A percentile compares a stretch with the other conserved stretches of the same genome.
phyloP scores from a whole-genome alignment of 1,140 invertebrate genomes.

The Plutomurus gul region DNA sequence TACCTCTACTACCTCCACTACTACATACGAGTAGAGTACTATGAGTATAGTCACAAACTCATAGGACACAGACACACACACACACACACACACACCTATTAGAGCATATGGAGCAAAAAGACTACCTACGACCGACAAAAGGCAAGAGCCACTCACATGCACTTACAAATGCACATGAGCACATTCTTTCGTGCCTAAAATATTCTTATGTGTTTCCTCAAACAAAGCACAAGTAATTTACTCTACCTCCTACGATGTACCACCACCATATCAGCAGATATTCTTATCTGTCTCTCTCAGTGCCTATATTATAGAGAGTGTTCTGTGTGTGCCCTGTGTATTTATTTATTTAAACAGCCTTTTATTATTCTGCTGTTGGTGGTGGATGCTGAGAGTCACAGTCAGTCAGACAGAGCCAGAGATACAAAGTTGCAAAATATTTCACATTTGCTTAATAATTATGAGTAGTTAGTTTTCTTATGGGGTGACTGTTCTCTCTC shows the following conservation, averaged over 20 bases:
- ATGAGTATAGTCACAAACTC: too few species aligned
- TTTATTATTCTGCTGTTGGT: background rate
- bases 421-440: conserved; percentile 13
- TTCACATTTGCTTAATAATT: conserved; percentile 10
- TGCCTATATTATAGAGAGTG: too few species aligned
- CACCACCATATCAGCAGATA: too few species aligned
- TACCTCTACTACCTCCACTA: background rate
- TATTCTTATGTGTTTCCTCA: conserved; percentile 24
- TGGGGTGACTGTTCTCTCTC: conserved; percentile 18
- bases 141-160: too few species aligned
- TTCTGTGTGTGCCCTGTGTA: too few species aligned
- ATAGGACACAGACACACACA: background rate
- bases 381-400: too few species aligned
- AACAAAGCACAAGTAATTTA: conserved; percentile 2
- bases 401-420: too few species aligned
- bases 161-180: background rate
- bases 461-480: conserved; percentile 21
- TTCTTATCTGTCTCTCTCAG: too few species aligned
- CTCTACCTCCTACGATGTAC: background rate
- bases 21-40: background rate
- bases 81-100: too few species aligned
- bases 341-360: background rate
- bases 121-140: too few species aligned
- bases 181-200: conserved; percentile 8
- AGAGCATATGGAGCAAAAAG: too few species aligned